Percentiles rank a stretch among this genome's conserved stretches.
These are phyloP conservation scores for Pangasius krempfi DNA, from an alignment of 2,797 vertebrate genomes.

Conservation along the genomic window DNA sequence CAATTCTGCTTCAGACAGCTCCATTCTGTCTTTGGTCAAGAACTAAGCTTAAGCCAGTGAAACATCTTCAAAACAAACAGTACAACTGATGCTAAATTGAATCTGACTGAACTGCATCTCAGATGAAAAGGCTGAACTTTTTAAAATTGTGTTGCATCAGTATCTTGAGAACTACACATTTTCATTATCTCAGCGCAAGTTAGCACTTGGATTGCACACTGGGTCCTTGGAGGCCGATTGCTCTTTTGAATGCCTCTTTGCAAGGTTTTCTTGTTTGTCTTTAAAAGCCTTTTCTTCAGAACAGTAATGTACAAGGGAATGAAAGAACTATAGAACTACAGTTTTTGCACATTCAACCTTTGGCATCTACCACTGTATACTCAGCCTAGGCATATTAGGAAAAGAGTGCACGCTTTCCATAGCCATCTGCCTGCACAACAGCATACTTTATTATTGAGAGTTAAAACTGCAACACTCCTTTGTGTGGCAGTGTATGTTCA, in stretches of 20 bases:
- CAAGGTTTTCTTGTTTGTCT: slow-evolving; percentile 15
- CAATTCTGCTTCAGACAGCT: background rate
- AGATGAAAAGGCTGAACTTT: slow-evolving; percentile 11
- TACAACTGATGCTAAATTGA: background rate
- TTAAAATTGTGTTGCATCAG: slow-evolving; percentile 6
- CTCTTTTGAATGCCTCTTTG: slow-evolving; percentile 23
- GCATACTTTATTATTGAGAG: slow-evolving; percentile 15
- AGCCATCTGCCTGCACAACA: slow-evolving; percentile 3
- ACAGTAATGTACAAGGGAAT: background rate
- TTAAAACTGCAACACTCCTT: slow-evolving; percentile 6
- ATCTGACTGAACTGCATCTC: background rate
- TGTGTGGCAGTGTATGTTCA: background rate
- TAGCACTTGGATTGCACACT: slow-evolving; percentile 26
- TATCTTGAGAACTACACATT: slow-evolving; percentile 17
- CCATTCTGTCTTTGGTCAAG: background rate
- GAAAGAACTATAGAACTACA: slow-evolving; percentile 13
- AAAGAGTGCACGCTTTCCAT: background rate
- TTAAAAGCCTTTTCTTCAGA: slow-evolving; percentile 5
- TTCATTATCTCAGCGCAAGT: slow-evolving; percentile 25
- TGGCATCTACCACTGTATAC: background rate
- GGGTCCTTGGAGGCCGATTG: slow-evolving; percentile 6
- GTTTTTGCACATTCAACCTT: slow-evolving; percentile 23
- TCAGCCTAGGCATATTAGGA: slow-evolving; percentile 5
- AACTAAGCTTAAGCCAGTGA: background rate
- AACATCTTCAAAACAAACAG: slow-evolving; percentile 24